phyloP scores from a whole-genome alignment of 2,888 invertebrate genomes.

The Peribatodes rhomboidaria region DNA sequence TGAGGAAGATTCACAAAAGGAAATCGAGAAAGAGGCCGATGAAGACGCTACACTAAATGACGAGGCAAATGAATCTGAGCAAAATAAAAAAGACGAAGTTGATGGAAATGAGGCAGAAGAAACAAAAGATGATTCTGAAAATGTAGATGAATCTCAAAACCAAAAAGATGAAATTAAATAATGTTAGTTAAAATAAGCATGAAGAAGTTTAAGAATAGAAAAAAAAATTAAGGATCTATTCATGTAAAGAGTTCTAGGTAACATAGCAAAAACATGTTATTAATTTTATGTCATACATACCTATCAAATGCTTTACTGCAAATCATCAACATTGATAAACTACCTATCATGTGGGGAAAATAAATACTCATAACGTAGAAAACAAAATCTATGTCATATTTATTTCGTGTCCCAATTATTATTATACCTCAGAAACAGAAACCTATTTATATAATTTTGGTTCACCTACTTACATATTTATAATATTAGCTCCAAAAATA shows the following conservation, averaged over 20 bases:
- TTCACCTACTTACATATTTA: too few relatives aligned
- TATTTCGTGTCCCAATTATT: too few relatives aligned
- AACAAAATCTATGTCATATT: too few relatives aligned
- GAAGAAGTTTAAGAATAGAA: not conserved
- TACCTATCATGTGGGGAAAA: not conserved
- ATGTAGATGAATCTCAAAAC: conserved; percentile 3
- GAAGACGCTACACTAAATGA: not conserved
- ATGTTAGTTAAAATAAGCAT: not conserved
- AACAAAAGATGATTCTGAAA: not conserved
- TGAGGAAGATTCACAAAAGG: conserved; percentile 7
- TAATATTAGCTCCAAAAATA: too few relatives aligned
- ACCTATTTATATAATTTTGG: too few relatives aligned
- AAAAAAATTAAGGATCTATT: too few relatives aligned
- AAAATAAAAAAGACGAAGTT: not conserved
- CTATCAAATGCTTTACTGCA: too few relatives aligned
- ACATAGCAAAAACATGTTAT: too few relatives aligned
- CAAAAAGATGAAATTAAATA: not conserved
- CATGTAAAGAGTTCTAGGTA: too few relatives aligned
- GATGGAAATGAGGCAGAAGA: not conserved
- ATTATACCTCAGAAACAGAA: too few relatives aligned
- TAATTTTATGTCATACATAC: too few relatives aligned
- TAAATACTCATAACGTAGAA: not conserved
- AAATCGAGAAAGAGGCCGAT: not conserved
- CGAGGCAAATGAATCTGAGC: not conserved
- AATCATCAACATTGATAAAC: too few relatives aligned